Conservation (phyloP, 1,140 invertebrate species). For the Diachasma alloeum region DNA sequence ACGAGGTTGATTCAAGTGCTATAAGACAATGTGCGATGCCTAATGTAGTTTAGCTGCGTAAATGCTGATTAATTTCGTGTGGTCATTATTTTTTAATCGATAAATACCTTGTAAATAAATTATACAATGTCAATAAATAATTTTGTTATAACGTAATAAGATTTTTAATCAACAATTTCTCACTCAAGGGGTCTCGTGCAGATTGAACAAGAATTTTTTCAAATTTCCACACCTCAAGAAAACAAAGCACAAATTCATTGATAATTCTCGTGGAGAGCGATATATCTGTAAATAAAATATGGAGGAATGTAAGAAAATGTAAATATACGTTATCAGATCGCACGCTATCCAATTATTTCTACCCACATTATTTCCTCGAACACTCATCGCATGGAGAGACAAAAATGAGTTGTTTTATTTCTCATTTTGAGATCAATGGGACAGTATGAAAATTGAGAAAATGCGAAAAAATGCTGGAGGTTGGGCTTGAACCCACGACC, state of each 20-base stretch:
- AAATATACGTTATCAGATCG: slow-evolving; percentile 5
- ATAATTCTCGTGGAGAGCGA: background rate
- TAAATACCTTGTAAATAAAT: background rate
- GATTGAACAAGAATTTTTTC: too few relatives aligned
- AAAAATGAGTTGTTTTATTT: too few relatives aligned
- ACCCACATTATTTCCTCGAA: too few relatives aligned
- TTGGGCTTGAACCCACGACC: too few relatives aligned
- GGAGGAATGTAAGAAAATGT: background rate
- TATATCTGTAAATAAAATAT: background rate
- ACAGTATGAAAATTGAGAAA: too few relatives aligned
- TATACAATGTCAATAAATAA: background rate
- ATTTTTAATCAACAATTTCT: background rate
- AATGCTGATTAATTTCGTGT: background rate
- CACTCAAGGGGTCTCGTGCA: background rate
- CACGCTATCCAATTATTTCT: background rate
- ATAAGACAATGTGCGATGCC: background rate
- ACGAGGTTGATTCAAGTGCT: background rate
- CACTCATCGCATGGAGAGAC: too few relatives aligned
- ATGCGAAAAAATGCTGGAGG: too few relatives aligned
- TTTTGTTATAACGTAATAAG: slow-evolving; percentile 6
- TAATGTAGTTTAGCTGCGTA: background rate
- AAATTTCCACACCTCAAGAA: too few relatives aligned
- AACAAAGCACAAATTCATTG: background rate
- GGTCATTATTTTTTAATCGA: background rate
- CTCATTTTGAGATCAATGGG: too few relatives aligned